Evolutionary conservation across 2,113 vertebrate genomes (phyloP).

Genomic region (Danionella cerebrum): DNA sequence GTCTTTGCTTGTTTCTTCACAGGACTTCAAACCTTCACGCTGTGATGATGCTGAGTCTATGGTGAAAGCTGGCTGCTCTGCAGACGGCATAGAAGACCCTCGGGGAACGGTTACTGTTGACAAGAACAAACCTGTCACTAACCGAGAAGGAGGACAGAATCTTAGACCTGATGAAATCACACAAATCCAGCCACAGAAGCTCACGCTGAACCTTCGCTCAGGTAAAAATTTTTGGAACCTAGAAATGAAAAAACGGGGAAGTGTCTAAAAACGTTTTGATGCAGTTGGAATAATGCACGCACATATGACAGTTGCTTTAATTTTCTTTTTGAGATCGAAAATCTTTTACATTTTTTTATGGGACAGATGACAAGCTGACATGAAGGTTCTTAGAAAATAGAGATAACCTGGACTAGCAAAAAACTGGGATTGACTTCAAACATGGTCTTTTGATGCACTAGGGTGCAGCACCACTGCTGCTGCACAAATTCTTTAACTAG

Average conservation of each 20-base stretch:
- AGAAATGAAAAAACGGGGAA: not conserved
- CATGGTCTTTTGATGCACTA: too few species aligned
- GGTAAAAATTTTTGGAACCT: constrained; percentile 67
- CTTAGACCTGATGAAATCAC: constrained; percentile 80
- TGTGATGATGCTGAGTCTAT: constrained; percentile 84
- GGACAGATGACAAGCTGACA: too few species aligned
- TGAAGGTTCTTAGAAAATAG: too few species aligned
- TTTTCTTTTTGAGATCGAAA: too few species aligned
- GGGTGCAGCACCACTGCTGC: too few species aligned
- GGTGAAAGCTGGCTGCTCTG: constrained; percentile 69
- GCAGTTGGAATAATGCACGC: not conserved
- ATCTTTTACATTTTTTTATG: too few species aligned
- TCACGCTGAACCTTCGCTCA: constrained; percentile 75
- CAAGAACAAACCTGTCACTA: constrained; percentile 75
- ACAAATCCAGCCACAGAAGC: constrained; percentile 91
- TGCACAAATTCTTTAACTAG: too few species aligned
- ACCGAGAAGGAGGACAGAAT: constrained; percentile 70
- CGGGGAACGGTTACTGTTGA: constrained; percentile 61
- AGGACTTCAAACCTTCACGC: constrained; percentile 81
- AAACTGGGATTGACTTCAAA: too few species aligned
- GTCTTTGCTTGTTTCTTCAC: not conserved
- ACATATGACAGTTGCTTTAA: not conserved
- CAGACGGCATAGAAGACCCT: constrained; percentile 76
- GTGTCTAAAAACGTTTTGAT: not conserved
- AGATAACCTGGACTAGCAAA: too few species aligned